Evolutionary conservation across 2,888 invertebrate species (phyloP), one percentile per base, ranked within the genome.

Genomic region (Strigamia crassipes): DNA sequence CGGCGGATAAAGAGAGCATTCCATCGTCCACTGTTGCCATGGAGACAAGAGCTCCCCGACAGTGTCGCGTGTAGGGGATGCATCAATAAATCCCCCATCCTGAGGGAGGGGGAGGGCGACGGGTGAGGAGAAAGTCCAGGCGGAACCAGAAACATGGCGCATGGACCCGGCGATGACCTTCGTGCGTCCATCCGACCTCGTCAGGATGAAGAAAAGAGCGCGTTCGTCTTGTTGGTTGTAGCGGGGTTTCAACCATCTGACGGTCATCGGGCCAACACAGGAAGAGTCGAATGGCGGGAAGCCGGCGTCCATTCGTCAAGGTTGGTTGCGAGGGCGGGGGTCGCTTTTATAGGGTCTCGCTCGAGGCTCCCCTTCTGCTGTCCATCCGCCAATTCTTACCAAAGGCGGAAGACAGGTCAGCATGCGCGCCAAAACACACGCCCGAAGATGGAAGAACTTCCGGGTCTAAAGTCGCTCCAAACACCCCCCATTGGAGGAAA

Each of bases 251-350:
- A 15, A 31, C 66, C 66, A 66, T 66, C 66, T 66, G 66, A 66
- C 66, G 66, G 66, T 66, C 66, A 66, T 27, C 66, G 66, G 66
- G 66, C 66, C 66, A 66, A 66, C 66, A 66, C 66, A 66, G 66
- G 66, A 66, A 66, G 66, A 66, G 66, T 66, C 66, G 66, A 66
- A 66, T 66, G 66, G 66, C 66, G 66, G 66, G 66, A 66, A 66
- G 66, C 66, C 66, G 66, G 66, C 66, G 66, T 66, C 66, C 66
- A 66, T 66, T 66, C 66, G 66, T 66, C 66, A 66, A 66, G 66
- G 66, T 66, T 66, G 66, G 66, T 66, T 66, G 66, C 66, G 66
- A 31, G 66, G 31, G 66, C 66, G 66, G 66, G 66, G 66, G 66
- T 66, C 66, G 66, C 66, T 66, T 61, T 66, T 66, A 66, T 66